Base-by-base conservation (phyloP, 1,140 invertebrate genomes). In the Glossosoma conforme region DNA sequence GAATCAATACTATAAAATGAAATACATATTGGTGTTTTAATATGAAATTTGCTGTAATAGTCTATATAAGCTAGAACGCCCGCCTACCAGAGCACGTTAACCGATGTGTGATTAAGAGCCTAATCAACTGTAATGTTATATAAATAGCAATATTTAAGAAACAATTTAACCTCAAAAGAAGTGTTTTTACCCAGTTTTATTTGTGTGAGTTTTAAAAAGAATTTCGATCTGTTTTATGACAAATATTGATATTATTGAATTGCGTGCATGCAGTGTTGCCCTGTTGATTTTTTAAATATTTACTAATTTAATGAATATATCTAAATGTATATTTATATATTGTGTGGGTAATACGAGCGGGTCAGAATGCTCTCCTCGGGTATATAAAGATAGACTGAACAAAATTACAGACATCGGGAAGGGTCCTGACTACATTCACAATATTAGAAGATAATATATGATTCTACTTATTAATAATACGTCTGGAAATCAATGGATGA, bases 31-130 rank as follows among this genome's bases (percentile, higher is more conserved):
- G 44, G 37, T 43, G 49, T 52, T 52, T 20, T 10, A 44, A 21
- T 52, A 52, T 52, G 50, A 52, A 52, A 52, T 52, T 52, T 45
- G 50, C 50, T 45, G 24, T 35, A 40, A 52, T 52, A 52, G 44
- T 52, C 36, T 52, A 52, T 52, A 19, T 21, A 19, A 33, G 15
- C 15, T 11, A 13, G 15, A 15, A 33, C n/a, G 32, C 32, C 32
- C 15, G 15, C 15, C 15, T 11, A 33, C 15, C 15, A 33, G 32
- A 13, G n/a, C 11, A 13, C n/a, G 15, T 33, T 33, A 33, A 33
- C n/a, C 11, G n/a, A 33, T 33, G 3, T 33, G 15, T 4, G 4
- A 33, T 33, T 33, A 33, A 33, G 15, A 33, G n/a, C n/a, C n/a
- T n/a, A n/a, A 33, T 33, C 32, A 13, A 11, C 32, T 33, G 11